Evolutionary conservation across 2,888 invertebrate species (phyloP).

Genomic region (Drosophila kanekoi): DNA sequence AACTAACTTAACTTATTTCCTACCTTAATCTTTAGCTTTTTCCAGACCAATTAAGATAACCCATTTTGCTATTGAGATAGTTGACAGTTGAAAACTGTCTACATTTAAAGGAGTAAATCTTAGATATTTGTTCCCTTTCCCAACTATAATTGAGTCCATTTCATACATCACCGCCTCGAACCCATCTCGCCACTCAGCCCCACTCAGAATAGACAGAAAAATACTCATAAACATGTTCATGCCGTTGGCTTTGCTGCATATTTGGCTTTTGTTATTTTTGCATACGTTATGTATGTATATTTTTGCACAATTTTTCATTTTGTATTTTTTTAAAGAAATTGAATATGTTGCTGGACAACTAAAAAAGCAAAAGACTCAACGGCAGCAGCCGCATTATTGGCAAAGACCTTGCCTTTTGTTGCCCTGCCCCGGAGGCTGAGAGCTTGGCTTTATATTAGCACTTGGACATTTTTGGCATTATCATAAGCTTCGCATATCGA

Average conservation of each 20-base stretch:
- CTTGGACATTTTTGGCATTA: conserved; percentile 58
- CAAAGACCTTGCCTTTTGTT: conserved; percentile 14
- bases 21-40: too few species aligned
- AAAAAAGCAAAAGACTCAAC: conserved; percentile 18
- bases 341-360: conserved; percentile 44
- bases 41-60: too few species aligned
- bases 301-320: conserved; percentile 56
- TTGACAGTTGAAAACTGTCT: too few species aligned
- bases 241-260: conserved; percentile 24
- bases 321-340: conserved; percentile 52
- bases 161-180: conserved; percentile 9
- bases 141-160: conserved; percentile 15
- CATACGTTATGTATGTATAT: conserved; percentile 59
- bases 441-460: conserved; percentile 58
- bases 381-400: conserved; percentile 9
- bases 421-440: conserved; percentile 35
- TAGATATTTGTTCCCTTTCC: not conserved
- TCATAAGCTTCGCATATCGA: conserved; percentile 62
- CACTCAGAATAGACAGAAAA: conserved; percentile 9
- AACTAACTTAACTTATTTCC: too few species aligned
- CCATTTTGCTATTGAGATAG: too few species aligned
- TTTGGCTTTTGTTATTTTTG: conserved; percentile 61
- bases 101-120: not conserved
- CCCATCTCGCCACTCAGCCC: conserved; percentile 13
- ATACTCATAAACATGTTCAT: conserved; percentile 24